Conservation (phyloP, 2,113 vertebrate species). For the Petrocephalus microphthalmus region DNA sequence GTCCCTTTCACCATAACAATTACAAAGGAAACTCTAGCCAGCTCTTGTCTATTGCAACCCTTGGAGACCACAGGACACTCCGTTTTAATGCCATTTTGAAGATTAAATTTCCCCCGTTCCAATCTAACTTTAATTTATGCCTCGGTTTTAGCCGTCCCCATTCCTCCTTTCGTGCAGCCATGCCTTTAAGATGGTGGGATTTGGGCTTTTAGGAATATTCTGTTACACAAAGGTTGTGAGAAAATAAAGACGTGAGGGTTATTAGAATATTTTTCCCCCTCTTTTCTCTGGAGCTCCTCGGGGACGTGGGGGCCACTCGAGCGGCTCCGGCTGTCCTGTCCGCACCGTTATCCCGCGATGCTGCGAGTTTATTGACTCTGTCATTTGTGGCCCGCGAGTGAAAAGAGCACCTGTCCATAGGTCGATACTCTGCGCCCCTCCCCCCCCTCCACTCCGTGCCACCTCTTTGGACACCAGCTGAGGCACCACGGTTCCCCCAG, state of each 20-base stretch:
- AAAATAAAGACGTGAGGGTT: constrained; percentile 7
- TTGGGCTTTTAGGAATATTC: constrained; percentile 7
- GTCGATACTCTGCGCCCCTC: constrained; percentile 29
- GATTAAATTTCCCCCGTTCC: constrained; percentile 81
- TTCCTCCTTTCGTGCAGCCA: constrained; percentile 31
- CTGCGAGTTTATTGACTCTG: constrained; percentile 66
- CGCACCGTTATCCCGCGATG: constrained; percentile 46
- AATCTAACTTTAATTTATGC: constrained; percentile 64
- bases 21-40: constrained; percentile 79
- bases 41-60: constrained; percentile 67
- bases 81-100: constrained; percentile 80
- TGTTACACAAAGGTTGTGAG: constrained; percentile 10
- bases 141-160: constrained; percentile 28
- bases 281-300: constrained; percentile 49
- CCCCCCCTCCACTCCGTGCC: constrained; percentile 24
- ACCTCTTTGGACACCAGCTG: constrained; percentile 55
- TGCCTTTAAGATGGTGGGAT: constrained; percentile 6
- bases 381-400: constrained; percentile 58
- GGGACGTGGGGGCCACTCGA: constrained; percentile 61
- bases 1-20: constrained; percentile 71
- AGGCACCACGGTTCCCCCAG: constrained; percentile 44
- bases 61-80: constrained; percentile 63
- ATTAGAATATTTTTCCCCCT: constrained; percentile 58
- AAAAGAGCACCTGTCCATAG: constrained; percentile 59
- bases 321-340: constrained; percentile 49